Base-by-base conservation (phyloP, 2,888 invertebrate genomes). In the Prionchulus punctatus region DNA sequence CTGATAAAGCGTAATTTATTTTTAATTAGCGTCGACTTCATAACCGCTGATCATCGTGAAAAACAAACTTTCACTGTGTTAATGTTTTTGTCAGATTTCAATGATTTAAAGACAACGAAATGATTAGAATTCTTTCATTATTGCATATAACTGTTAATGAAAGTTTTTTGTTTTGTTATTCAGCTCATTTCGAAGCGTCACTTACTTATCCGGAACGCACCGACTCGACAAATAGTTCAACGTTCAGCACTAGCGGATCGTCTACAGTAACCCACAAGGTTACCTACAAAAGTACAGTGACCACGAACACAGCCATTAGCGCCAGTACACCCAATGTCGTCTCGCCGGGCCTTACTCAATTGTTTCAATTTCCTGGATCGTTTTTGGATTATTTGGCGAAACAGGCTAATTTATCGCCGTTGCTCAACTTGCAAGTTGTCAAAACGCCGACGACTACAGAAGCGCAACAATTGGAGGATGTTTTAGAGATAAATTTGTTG, bases 321-420 rank as follows among this genome's bases (percentile, higher is more conserved):
- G 4, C 2, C 26, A 21, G 25, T 26, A 57, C 57, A 15, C 49
- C 56, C 4, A n/a, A 27, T 25, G 27, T 54, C 28, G 50, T 43
- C 7, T 53, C 53, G 54, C 57, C 54, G 21, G 64, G 64, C 4
- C 63, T 66, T 4, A 59, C 66, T 7, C 43, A 43, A n/a, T 62
- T 67, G 61, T 69, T 69, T 55, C 67, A 67, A 50, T 69, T 70
- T 57, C 69, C 69, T 7, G 50, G n/a, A n/a, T n/a, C n/a, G n/a
- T n/a, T n/a, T n/a, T n/a, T n/a, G n/a, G n/a, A n/a, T n/a, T n/a
- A n/a, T 12, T 45, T 45, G 23, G 50, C 50, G 12, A 49, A 26
- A 21, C 50, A 30, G 30, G 30, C 50, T 15, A 49, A 21, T 30
- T 26, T 30, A 15, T 12, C 50, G 36, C 56, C 52, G n/a, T 27